Evolutionary conservation across 2,113 vertebrate species (phyloP), one percentile per base, ranked within the genome.

Genomic region (Urocynchramus pylzowi): DNA sequence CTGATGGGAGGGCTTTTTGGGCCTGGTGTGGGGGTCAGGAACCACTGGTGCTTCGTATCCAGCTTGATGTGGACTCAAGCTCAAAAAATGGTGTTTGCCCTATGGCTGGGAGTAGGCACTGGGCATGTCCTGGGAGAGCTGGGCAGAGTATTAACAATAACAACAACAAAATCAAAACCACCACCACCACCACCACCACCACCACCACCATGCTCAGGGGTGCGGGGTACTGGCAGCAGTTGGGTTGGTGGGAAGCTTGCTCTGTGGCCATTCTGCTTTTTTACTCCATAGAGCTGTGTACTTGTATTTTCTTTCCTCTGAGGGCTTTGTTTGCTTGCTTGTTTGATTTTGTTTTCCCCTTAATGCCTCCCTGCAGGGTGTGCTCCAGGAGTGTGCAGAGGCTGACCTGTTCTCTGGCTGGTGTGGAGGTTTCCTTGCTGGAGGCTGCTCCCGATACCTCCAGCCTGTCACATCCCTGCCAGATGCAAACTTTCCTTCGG

Each of bases 251-350:
- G 2, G 8, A 6, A 7, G 3, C 23, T 52, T 49, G 50, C 5
- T n/a, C 0, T 65, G 13, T 52, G 16, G 1, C 1, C 61, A 23
- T 1, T 70, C 1, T 80, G 6, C 3, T 78, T 67, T 61, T 24
- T 1, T 11, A 7, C 2, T 45, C 44, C 2, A 1, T 3, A 6
- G 13, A 18, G 3, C 7, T 68, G 5, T 56, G 6, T 23, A 30
- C 1, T 35, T 16, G 7, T 31, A 7, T 10, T 73, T 68, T 45
- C 5, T 41, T 81, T 84, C n/a, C 15, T 26, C 4, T 42, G 23
- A 18, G 16, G 17, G 16, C 1, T 53, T 63, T 67, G 20, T 28
- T 74, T 70, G 6, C 18, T 77, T 64, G 11, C 10, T 60, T 47
- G 47, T 31, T 54, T 83, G 26, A 18, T 61, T 57, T 30, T 17